phyloP scores from a whole-genome alignment of 2,888 invertebrate genomes.

The Amphipoea oculea region DNA sequence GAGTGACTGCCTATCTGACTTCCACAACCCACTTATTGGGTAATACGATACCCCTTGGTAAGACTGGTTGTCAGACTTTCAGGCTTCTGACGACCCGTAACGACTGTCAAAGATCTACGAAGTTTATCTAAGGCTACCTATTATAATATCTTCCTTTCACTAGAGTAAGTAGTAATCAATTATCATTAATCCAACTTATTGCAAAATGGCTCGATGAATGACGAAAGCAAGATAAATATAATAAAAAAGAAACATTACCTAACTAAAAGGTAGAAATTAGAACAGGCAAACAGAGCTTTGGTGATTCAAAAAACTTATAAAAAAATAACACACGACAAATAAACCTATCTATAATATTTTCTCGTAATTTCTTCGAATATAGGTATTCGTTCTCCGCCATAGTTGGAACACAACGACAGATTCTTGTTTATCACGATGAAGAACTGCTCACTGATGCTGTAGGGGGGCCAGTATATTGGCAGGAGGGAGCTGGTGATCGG shows the following conservation, averaged over 20 bases:
- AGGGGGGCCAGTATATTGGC: slow-evolving; percentile 70
- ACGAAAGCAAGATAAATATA: neutral
- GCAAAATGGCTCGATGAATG: neutral
- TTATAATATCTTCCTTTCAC: no score
- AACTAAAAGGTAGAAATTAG: neutral
- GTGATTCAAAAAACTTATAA: neutral
- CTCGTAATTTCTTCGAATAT: slow-evolving; percentile 73
- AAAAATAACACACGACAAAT: slow-evolving; percentile 1
- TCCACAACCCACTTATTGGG: no score
- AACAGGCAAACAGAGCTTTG: no score
- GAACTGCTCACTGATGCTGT: slow-evolving; percentile 37
- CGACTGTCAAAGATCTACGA: no score
- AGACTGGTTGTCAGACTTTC: no score
- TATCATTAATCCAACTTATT: neutral
- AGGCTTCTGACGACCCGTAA: no score
- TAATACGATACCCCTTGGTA: no score
- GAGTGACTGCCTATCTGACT: no score
- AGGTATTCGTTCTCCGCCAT: slow-evolving; percentile 71
- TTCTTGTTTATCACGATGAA: slow-evolving; percentile 59
- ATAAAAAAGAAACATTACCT: neutral
- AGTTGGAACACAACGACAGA: slow-evolving; percentile 63
- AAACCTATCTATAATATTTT: slow-evolving; percentile 56
- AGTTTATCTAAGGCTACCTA: no score
- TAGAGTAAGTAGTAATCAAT: neutral
- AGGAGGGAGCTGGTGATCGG: slow-evolving; percentile 48